These are phyloP conservation scores for Psettodes erumei DNA, from an alignment of 2,113 vertebrate genomes.

Conservation along the genomic window DNA sequence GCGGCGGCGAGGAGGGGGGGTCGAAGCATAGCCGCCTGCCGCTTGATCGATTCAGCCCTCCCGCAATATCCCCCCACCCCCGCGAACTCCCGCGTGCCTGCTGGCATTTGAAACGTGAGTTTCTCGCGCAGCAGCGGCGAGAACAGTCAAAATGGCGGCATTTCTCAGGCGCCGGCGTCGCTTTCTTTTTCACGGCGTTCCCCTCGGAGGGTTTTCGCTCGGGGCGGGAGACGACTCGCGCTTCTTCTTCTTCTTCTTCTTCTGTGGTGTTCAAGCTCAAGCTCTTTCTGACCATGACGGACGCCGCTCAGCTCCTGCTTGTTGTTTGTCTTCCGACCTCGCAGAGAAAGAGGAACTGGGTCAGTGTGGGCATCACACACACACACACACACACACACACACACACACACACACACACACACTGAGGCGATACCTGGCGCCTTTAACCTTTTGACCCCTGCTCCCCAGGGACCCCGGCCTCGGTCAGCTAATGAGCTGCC, in stretches of 20 bases:
- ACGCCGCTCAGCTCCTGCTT: neutral
- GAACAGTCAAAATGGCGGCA: slow-evolving; percentile 54
- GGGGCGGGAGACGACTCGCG: slow-evolving; percentile 28
- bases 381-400: neutral
- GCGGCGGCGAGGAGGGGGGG: slow-evolving; percentile 23
- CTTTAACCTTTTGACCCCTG: slow-evolving; percentile 51
- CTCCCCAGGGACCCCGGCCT: slow-evolving; percentile 33
- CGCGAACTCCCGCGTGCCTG: slow-evolving; percentile 39
- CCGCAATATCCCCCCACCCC: slow-evolving; percentile 29
- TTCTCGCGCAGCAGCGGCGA: slow-evolving; percentile 33
- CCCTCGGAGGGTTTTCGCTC: slow-evolving; percentile 4
- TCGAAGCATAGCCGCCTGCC: slow-evolving; percentile 45
- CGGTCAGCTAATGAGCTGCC: slow-evolving; percentile 62
- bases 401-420: neutral
- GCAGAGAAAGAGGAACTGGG: neutral
- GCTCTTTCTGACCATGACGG: neutral
- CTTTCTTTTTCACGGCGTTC: slow-evolving; percentile 37
- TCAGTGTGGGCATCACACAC: neutral
- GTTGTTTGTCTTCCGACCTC: slow-evolving; percentile 2
- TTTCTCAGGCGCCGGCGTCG: slow-evolving; percentile 41
- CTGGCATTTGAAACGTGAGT: slow-evolving; percentile 71
- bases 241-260: no score
- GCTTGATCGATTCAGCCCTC: slow-evolving; percentile 70
- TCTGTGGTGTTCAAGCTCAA: no score
- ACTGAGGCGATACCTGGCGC: neutral